Conservation (phyloP, 2,888 invertebrate genomes). For the Parnassius smintheus region DNA sequence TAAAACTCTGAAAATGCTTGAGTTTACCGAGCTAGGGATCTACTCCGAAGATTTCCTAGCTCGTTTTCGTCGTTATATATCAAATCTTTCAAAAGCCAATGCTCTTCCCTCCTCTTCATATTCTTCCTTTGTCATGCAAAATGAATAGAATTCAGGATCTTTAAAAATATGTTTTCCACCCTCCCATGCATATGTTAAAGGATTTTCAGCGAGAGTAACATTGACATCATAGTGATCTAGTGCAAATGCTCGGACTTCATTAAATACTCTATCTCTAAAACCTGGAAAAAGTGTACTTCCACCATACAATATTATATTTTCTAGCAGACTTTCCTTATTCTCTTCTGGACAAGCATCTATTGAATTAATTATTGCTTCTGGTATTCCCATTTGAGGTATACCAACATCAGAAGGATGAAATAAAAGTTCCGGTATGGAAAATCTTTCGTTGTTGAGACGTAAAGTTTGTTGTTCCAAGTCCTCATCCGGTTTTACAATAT, state of each 20-base stretch:
- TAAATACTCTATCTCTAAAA: constrained; percentile 84
- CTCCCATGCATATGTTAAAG: constrained; percentile 92
- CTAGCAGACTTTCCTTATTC: constrained; percentile 87
- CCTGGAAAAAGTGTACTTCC: constrained; percentile 90
- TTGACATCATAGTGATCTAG: constrained; percentile 89
- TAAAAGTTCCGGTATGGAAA: constrained; percentile 95
- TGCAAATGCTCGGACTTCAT: constrained; percentile 89
- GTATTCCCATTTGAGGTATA: constrained; percentile 94
- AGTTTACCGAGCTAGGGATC: constrained; percentile 54
- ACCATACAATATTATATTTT: constrained; percentile 93
- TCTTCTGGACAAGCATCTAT: constrained; percentile 88
- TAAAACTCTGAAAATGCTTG: constrained; percentile 6
- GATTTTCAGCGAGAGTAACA: constrained; percentile 83
- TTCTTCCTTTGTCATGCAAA: constrained; percentile 89
- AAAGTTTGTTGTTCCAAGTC: constrained; percentile 88
- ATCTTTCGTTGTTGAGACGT: constrained; percentile 94
- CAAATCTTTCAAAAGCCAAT: constrained; percentile 79
- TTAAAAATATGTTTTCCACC: constrained; percentile 90
- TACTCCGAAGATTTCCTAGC: constrained; percentile 58
- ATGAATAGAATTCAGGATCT: constrained; percentile 86
- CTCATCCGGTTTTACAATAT: constrained; percentile 61
- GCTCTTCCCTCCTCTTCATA: constrained; percentile 92
- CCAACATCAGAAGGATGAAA: constrained; percentile 98
- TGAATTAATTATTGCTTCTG: constrained; percentile 91
- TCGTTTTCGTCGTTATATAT: constrained; percentile 74